Percentiles rank a stretch among this genome's conserved stretches.
Evolutionary conservation across 2,113 vertebrate species (phyloP).

Genomic region (Callionymus lyra): DNA sequence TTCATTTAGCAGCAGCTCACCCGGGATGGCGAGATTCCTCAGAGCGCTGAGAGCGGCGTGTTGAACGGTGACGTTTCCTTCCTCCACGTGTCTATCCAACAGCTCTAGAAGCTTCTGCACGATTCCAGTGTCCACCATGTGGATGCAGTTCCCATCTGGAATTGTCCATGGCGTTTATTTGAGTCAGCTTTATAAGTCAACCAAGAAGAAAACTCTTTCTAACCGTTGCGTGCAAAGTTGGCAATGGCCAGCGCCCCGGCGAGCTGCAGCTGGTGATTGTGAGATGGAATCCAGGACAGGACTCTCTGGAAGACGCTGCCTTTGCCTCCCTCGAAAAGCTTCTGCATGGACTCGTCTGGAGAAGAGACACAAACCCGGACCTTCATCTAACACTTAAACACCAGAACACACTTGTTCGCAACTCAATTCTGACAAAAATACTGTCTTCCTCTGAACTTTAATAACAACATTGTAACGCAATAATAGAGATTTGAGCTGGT

Average conservation of each 20-base stretch:
- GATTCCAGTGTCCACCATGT: constrained; percentile 95
- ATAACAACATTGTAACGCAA: too few relatives aligned
- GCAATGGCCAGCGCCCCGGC: constrained; percentile 94
- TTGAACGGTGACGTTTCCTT: constrained; percentile 93
- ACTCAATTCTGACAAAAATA: too few relatives aligned
- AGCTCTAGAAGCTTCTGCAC: constrained; percentile 91
- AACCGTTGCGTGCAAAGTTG: constrained; percentile 96
- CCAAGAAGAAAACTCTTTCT: constrained; percentile 15
- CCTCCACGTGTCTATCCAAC: constrained; percentile 86
- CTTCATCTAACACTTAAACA: too few relatives aligned
- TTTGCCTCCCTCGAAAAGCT: constrained; percentile 93
- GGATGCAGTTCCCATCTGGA: constrained; percentile 94
- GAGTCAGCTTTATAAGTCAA: not conserved
- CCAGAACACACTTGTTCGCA: too few relatives aligned
- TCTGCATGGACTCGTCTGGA: constrained; percentile 97
- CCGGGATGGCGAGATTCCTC: constrained; percentile 92
- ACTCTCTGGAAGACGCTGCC: constrained; percentile 93
- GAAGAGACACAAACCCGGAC: constrained; percentile 2
- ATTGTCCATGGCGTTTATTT: too few relatives aligned
- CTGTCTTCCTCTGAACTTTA: too few relatives aligned
- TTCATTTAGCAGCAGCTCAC: constrained; percentile 50
- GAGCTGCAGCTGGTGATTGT: constrained; percentile 93
- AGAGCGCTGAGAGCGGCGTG: constrained; percentile 93
- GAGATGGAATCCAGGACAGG: constrained; percentile 91
- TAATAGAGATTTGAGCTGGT: too few relatives aligned